phyloP scores from a whole-genome alignment of 2,113 vertebrate genomes.

The Microcebus tavaratra region DNA sequence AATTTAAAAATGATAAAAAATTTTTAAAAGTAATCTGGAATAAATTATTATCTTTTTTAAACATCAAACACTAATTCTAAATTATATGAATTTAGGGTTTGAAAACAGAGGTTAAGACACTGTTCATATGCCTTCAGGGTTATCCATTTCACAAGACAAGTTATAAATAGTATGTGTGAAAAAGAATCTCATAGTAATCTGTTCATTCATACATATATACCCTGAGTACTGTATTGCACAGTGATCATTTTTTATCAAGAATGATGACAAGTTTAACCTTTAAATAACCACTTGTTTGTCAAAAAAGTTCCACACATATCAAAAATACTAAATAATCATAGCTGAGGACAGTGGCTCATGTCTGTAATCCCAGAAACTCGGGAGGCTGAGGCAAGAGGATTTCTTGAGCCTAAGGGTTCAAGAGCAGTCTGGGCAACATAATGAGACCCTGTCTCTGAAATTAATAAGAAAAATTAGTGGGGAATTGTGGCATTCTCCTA shows the following conservation, averaged over 20 bases:
- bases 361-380: too few relatives aligned
- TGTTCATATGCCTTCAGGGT: background rate
- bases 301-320: conserved; percentile 9
- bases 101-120: background rate
- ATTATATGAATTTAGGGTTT: background rate
- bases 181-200: background rate
- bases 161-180: background rate
- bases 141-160: conserved; percentile 33
- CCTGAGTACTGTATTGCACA: background rate
- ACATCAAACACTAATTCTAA: conserved; percentile 21
- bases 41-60: background rate
- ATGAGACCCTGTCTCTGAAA: too few relatives aligned
- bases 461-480: too few relatives aligned
- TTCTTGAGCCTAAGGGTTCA: too few relatives aligned
- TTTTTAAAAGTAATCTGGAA: conserved; percentile 6
- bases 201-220: background rate
- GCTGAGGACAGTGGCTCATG: too few relatives aligned
- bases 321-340: background rate
- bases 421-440: too few relatives aligned
- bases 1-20: background rate
- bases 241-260: conserved; percentile 29
- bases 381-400: too few relatives aligned
- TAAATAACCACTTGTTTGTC: background rate
- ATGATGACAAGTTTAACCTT: conserved; percentile 19
- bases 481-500: too few relatives aligned